These are phyloP conservation scores for Heliconius ethilla DNA, from an alignment of 2,888 invertebrate genomes.

Conservation along the genomic window DNA sequence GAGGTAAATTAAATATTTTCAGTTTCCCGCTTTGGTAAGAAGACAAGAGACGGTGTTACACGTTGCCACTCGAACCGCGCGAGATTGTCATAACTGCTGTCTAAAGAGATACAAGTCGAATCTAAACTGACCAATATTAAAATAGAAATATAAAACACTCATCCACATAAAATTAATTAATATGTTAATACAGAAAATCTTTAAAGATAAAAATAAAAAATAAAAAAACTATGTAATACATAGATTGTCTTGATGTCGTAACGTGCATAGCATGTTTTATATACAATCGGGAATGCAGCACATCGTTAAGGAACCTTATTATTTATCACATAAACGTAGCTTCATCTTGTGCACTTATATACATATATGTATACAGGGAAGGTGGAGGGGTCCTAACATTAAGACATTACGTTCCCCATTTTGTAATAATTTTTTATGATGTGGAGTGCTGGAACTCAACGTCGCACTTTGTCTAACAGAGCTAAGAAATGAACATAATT, in stretches of 20 bases:
- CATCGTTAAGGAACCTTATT: conserved; percentile 28
- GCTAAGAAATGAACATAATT: not conserved
- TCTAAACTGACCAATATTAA: too few species aligned
- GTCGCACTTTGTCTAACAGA: not conserved
- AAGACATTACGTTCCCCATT: not conserved
- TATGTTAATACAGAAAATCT: not conserved
- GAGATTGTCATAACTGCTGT: too few species aligned
- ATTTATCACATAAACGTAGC: conserved; percentile 31
- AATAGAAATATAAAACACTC: too few species aligned
- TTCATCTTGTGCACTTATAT: not conserved
- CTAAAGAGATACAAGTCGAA: not conserved
- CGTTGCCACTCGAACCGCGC: too few species aligned
- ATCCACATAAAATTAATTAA: too few species aligned
- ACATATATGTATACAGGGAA: not conserved
- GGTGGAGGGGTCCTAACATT: not conserved
- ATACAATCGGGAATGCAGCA: conserved; percentile 42
- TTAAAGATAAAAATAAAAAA: not conserved
- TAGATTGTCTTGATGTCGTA: not conserved
- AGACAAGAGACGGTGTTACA: not conserved
- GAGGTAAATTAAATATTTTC: not conserved
- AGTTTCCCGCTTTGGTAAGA: not conserved
- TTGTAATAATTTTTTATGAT: not conserved
- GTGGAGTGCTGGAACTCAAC: not conserved
- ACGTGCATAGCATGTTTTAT: conserved; percentile 38
- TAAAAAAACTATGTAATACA: not conserved